phyloP scores from a whole-genome alignment of 2,797 vertebrate genomes.

The Leontocebus nigricollis region DNA sequence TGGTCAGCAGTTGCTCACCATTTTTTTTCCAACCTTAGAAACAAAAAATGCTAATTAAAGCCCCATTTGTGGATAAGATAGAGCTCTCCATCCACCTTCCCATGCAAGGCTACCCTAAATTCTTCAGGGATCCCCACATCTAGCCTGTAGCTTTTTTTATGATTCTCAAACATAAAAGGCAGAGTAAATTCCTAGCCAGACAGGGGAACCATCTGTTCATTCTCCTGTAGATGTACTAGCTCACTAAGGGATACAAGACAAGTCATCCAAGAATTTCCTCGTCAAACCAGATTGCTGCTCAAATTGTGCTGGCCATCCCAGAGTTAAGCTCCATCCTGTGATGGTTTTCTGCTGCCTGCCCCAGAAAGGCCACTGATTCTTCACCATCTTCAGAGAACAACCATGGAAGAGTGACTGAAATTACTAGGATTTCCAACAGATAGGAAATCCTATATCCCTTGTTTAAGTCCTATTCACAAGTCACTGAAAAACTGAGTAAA shows the following conservation, averaged over 20 bases:
- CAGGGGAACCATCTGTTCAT: neutral
- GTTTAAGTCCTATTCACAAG: neutral
- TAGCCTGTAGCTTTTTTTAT: neutral
- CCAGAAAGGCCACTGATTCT: neutral
- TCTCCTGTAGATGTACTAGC: neutral
- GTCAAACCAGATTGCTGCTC: neutral
- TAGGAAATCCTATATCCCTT: neutral
- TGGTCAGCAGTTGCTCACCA: neutral
- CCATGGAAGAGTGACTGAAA: neutral
- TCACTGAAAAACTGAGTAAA: neutral
- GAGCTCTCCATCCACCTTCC: neutral
- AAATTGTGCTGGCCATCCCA: neutral
- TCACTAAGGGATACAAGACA: neutral
- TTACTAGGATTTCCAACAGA: neutral
- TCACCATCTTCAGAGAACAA: neutral
- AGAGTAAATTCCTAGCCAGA: slow-evolving; percentile 42
- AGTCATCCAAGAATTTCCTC: slow-evolving; percentile 10
- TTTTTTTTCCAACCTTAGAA: neutral
- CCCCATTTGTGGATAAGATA: neutral
- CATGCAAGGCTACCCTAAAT: neutral
- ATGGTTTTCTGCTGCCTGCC: neutral
- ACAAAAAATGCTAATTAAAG: neutral
- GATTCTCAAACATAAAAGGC: slow-evolving; percentile 21
- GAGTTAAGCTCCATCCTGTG: neutral
- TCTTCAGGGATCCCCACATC: neutral